These are phyloP conservation scores for Paratilapia polleni DNA, from an alignment of 2,113 vertebrate genomes.

Conservation along the genomic window DNA sequence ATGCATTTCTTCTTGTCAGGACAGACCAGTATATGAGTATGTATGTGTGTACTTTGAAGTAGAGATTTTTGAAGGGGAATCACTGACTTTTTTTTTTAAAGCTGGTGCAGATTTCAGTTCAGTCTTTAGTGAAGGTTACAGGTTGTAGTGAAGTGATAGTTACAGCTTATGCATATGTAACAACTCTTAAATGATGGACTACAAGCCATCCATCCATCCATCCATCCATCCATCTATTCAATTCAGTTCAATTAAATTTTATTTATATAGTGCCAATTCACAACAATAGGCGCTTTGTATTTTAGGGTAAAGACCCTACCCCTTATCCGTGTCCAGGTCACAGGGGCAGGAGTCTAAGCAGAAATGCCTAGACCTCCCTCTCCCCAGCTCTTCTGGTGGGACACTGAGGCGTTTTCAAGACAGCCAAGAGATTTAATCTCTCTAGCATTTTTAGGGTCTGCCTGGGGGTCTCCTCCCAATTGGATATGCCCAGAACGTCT, in stretches of 20 bases:
- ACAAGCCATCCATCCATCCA: not conserved
- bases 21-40: not conserved
- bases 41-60: conserved; percentile 52
- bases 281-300: too few relatives aligned
- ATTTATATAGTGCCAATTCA: too few relatives aligned
- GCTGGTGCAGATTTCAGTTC: not conserved
- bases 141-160: not conserved
- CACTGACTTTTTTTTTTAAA: not conserved
- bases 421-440: not conserved
- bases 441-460: not conserved
- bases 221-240: too few relatives aligned
- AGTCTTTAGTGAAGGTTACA: not conserved
- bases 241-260: too few relatives aligned
- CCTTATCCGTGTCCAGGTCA: too few relatives aligned
- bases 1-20: conserved; percentile 58
- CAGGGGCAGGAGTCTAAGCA: too few relatives aligned
- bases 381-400: too few relatives aligned
- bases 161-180: too few relatives aligned
- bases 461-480: not conserved
- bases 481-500: not conserved
- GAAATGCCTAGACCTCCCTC: too few relatives aligned
- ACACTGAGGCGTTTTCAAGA: not conserved
- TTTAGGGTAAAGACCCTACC: too few relatives aligned
- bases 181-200: not conserved
- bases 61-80: conserved; percentile 2